These are phyloP conservation scores for Cydia pomonella DNA, from an alignment of 1,140 invertebrate species.

Conservation along the genomic window DNA sequence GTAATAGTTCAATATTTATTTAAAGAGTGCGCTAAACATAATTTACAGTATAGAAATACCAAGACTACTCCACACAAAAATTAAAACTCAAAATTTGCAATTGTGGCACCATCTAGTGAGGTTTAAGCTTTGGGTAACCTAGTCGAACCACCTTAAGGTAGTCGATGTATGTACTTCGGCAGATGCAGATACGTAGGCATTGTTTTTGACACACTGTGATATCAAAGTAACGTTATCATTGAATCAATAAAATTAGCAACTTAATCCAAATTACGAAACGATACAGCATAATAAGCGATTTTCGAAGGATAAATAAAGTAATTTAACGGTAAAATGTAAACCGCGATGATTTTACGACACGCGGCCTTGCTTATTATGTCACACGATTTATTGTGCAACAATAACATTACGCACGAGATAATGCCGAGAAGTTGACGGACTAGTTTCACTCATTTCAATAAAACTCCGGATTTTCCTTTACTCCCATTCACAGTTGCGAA, in stretches of 20 bases:
- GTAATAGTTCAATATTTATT: too few species aligned
- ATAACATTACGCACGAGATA: neutral
- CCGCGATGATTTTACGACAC: neutral
- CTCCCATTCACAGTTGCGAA: neutral
- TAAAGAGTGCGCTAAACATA: too few species aligned
- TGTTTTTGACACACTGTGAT: too few species aligned
- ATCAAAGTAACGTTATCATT: too few species aligned
- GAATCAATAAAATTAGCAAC: too few species aligned
- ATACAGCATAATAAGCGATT: neutral
- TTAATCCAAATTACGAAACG: neutral
- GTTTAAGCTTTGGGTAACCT: too few species aligned
- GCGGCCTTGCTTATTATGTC: conserved; percentile 21
- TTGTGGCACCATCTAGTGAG: too few species aligned
- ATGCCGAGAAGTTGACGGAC: neutral
- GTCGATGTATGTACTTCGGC: neutral
- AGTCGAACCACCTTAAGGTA: too few species aligned
- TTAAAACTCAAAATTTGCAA: too few species aligned
- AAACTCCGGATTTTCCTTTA: conserved; percentile 30
- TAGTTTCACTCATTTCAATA: neutral
- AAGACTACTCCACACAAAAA: too few species aligned
- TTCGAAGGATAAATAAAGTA: neutral
- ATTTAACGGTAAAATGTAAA: neutral
- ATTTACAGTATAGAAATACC: too few species aligned
- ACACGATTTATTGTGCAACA: conserved; percentile 9
- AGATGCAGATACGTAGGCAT: neutral